Percentiles rank a stretch among this genome's conserved stretches.
These are phyloP conservation scores for Hylaeus volcanicus DNA, from an alignment of 1,140 invertebrate genomes.

Conservation along the genomic window DNA sequence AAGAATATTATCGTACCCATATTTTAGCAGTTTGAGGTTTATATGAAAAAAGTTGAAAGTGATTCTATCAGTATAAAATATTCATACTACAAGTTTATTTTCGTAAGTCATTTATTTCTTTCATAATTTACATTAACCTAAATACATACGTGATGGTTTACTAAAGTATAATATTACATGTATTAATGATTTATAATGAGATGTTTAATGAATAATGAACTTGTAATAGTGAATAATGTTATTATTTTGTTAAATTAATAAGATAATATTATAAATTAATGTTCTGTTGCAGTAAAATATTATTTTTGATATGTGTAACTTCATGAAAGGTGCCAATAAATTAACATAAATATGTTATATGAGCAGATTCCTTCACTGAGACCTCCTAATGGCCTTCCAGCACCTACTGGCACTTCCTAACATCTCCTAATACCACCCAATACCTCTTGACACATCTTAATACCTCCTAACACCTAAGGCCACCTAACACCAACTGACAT, in stretches of 20 bases:
- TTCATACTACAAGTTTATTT: neutral
- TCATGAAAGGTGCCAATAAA: conserved; percentile 49
- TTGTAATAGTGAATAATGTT: neutral
- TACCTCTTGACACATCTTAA: too few relatives aligned
- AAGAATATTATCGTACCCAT: neutral
- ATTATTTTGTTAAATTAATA: conserved; percentile 33
- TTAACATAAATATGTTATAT: conserved; percentile 25
- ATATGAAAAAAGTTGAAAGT: neutral
- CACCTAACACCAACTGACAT: too few relatives aligned
- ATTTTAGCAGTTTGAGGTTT: neutral
- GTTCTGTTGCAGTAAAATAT: conserved; percentile 47
- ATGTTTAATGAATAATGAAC: neutral
- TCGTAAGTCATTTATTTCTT: conserved; percentile 6
- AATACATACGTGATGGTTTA: conserved; percentile 1
- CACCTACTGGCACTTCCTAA: too few relatives aligned
- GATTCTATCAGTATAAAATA: neutral
- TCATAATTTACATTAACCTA: conserved; percentile 27
- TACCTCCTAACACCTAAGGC: too few relatives aligned
- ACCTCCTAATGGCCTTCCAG: too few relatives aligned
- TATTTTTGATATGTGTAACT: conserved; percentile 51
- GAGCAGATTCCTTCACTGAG: neutral
- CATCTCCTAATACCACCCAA: too few relatives aligned
- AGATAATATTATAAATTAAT: conserved; percentile 33
- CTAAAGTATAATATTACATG: conserved; percentile 10
- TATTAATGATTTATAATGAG: neutral